Base-by-base conservation (phyloP, 2,888 invertebrate genomes). In the Incurvaria masculella region DNA sequence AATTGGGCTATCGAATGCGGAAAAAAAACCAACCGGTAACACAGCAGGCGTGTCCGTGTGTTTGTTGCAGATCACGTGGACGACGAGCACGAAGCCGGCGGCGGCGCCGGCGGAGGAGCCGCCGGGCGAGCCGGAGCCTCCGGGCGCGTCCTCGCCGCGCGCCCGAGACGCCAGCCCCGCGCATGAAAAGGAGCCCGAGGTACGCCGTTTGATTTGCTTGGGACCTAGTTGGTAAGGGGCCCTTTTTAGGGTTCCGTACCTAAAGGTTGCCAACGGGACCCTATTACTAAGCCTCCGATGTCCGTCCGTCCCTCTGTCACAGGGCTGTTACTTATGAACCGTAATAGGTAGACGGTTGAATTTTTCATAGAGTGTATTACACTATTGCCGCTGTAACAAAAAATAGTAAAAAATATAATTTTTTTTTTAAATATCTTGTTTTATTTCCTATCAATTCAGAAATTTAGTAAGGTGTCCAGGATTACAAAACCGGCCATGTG, bases 51-150 rank as follows among this genome's bases (percentile, higher is more conserved):
- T n/a, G n/a, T n/a, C n/a, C n/a, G n/a, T n/a, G n/a, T n/a, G n/a
- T n/a, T n/a, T n/a, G n/a, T n/a, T 62, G 45, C 68, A 81, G 75
- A 72, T 67, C 66, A 81, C 66, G 57, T 81, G 65, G 72, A 72
- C 66, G 60, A 59, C 66, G 21, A 70, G 64, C 54, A 64, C 56
- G 46, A 69, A 64, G 52, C 54, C 61, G 21, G 49, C 61, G 39
- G 56, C 47, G 56, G 56, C 48, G 51, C 57, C 27, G 59, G 51
- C 49, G 67, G 67, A 57, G 64, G 68, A 1, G 61, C 67, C 53
- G 16, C 57, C 51, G 33, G 66, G 66, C 49, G 66, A 11, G 17
- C 18, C 45, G 14, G 20, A 4, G 20, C 11, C 44, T 33, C n/a
- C 39, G 40, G 23, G n/a, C 23, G 18, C 40, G 19, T 21, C 46